Conservation (phyloP, 2,797 vertebrate species). For the Cottoperca gobio region DNA sequence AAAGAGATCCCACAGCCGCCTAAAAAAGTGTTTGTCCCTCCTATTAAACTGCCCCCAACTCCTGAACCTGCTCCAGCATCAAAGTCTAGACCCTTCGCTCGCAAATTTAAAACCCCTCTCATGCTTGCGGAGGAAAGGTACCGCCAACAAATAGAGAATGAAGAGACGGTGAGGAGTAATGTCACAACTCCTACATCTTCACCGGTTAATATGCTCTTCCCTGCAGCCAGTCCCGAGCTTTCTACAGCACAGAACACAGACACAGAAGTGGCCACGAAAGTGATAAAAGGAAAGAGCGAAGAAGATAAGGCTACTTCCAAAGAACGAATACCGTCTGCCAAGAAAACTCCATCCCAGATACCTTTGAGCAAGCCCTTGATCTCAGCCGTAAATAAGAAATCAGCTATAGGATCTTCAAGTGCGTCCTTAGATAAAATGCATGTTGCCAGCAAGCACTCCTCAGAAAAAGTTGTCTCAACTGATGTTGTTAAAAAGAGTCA, state of each 20-base stretch:
- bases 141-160: slow-evolving; percentile 83
- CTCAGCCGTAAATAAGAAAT: slow-evolving; percentile 77
- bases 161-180: slow-evolving; percentile 83
- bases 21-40: slow-evolving; percentile 79
- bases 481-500: slow-evolving; percentile 55
- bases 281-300: slow-evolving; percentile 46
- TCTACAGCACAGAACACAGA: slow-evolving; percentile 36
- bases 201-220: slow-evolving; percentile 23
- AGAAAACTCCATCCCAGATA: slow-evolving; percentile 70
- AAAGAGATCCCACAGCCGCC: slow-evolving; percentile 73
- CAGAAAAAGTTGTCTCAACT: slow-evolving; percentile 48
- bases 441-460: slow-evolving; percentile 28
- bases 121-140: slow-evolving; percentile 95
- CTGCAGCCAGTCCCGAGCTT: slow-evolving; percentile 26
- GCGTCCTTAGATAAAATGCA: slow-evolving; percentile 69
- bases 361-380: slow-evolving; percentile 77
- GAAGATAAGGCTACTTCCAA: slow-evolving; percentile 51
- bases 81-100: slow-evolving; percentile 82
- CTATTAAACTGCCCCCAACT: slow-evolving; percentile 85
- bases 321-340: slow-evolving; percentile 43
- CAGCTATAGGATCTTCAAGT: slow-evolving; percentile 50
- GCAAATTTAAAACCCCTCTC: slow-evolving; percentile 95
- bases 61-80: slow-evolving; percentile 66
- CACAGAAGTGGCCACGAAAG: slow-evolving; percentile 41
- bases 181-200: slow-evolving; percentile 76